Percentiles rank a stretch among this genome's conserved stretches.
Evolutionary conservation across 2,888 invertebrate genomes (phyloP).

Genomic region (Melanostoma scalare): DNA sequence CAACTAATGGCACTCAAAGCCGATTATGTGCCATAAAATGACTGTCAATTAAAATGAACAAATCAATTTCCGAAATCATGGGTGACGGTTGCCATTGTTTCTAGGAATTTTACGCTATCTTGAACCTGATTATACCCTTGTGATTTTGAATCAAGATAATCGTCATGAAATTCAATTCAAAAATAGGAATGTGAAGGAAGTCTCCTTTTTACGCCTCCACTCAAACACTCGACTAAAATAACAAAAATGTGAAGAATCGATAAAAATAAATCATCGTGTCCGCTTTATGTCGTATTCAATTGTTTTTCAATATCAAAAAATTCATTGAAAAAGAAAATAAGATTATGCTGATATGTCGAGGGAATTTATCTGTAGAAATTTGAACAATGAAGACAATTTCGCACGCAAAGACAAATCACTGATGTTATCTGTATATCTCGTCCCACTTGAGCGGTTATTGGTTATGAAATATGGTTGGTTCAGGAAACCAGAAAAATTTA

Average conservation of each 20-base stretch:
- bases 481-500: background rate
- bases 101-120: background rate
- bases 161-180: background rate
- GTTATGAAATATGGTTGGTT: no score
- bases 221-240: background rate
- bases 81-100: no score
- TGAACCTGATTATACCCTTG: background rate
- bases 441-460: no score
- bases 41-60: no score
- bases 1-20: no score
- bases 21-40: no score
- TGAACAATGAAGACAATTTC: no score
- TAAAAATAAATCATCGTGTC: conserved; percentile 18
- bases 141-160: conserved; percentile 1
- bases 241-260: background rate
- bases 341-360: conserved; percentile 15
- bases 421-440: no score
- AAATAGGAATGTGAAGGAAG: background rate
- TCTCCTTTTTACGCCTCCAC: background rate
- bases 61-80: no score
- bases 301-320: conserved; percentile 11
- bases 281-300: conserved; percentile 14
- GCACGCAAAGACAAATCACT: background rate
- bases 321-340: conserved; percentile 26
- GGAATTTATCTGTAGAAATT: background rate